Evolutionary conservation across 2,113 vertebrate genomes (phyloP).

Genomic region (Meles meles): DNA sequence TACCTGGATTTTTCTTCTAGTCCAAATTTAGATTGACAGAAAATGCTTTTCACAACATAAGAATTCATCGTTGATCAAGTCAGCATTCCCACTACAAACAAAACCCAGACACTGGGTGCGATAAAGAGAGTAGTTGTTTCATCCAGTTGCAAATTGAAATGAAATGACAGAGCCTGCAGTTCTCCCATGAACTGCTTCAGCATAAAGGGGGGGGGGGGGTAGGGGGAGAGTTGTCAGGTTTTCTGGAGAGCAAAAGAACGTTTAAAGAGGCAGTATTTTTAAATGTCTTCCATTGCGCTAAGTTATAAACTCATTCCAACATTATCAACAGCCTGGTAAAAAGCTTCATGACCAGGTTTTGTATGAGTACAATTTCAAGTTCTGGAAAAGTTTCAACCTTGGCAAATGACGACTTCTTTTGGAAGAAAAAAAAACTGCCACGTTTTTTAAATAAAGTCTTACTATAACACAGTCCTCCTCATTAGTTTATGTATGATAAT

Average conservation of each 20-base stretch:
- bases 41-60: conserved; percentile 20
- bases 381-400: neutral
- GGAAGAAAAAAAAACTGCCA: neutral
- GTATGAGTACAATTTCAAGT: neutral
- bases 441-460: conserved; percentile 30
- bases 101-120: neutral
- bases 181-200: neutral
- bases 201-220: neutral
- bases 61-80: conserved; percentile 6
- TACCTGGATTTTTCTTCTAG: neutral
- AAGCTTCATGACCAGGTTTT: neutral
- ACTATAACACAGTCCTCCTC: neutral
- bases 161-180: neutral
- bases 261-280: neutral
- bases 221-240: neutral
- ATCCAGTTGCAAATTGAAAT: neutral
- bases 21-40: neutral
- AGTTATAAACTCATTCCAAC: neutral
- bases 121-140: neutral
- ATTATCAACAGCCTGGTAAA: neutral
- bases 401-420: neutral
- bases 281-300: neutral
- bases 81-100: neutral
- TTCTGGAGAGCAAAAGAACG: neutral
- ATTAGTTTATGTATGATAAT: neutral